Evolutionary conservation across 1,140 invertebrate species (phyloP), one percentile per base, ranked within the genome.

Genomic region (Drosophila grimshawi): DNA sequence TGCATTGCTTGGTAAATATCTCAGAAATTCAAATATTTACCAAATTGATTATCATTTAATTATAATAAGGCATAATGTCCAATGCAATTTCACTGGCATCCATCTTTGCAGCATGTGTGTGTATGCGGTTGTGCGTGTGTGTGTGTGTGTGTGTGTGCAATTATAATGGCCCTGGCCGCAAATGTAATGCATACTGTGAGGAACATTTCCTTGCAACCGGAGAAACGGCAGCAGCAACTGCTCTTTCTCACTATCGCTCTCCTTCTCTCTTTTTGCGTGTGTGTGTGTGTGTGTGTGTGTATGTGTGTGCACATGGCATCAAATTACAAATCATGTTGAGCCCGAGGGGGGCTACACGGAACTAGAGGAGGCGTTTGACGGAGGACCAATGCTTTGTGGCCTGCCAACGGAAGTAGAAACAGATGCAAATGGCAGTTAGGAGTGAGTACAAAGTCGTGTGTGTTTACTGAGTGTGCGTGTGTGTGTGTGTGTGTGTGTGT

Each of bases 41-140:
- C 85, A 77, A 88, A 86, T 88, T 88, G 83, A 86, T 86, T 83
- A 88, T 88, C 80, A 86, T 86, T 86, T 86, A 86, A 86, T 86
- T 86, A 86, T 80, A 83, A 77, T 76, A 88, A 74, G 88, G 83
- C 83, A 80, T 66, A 79, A 69, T 76, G 83, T 85, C 65, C 73
- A 88, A 82, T 79, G 70, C 83, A 68, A 77, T 63, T 68, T 60
- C 48, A 88, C 53, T 62, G 79, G 61, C 68, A 56, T 64, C 46
- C 73, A 72, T 53, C 51, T 66, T 4, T 61, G 8, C 39, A 4
- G 37, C 57, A 43, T 63, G 65, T 56, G 46, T 55, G 19, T 62
- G 5, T 64, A 30, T 66, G 45, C 51, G 41, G 32, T 10, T 76
- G 49, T 51, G 59, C 57, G 19, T 62, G 5, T 64, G 35, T 66